Evolutionary conservation across 37 sponge, comb jelly and placozoan species (phyloP), one percentile per base, ranked within the genome.

Genomic region (Beroe forskalii): DNA sequence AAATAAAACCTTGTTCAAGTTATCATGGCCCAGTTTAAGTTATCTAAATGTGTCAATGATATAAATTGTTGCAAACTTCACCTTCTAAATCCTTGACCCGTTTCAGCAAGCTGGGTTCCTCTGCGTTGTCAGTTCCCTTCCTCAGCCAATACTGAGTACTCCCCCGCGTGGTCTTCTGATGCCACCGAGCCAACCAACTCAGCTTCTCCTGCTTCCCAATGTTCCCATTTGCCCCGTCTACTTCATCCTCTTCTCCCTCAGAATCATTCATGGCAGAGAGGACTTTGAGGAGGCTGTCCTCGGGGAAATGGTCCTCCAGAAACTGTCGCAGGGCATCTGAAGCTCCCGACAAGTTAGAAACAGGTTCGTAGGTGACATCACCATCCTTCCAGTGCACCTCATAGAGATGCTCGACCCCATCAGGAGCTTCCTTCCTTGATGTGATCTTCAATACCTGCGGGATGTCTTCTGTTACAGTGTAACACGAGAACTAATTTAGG

Each of bases 321-420:
- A 44, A 80, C 40, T 38, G 55, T 28, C 86, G 43, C 38, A 80
- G 86, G 17, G 86, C 86, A n/a, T 80, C 86, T n/a, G 55, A 23
- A 4, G 86, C 86, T n/a, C 86, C 86, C 20, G 38, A 23, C 25
- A 80, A 37, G 86, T 80, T 80, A 48, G 55, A 0, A 43, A 80
- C 55, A 30, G 86, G 86, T 43, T 80, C 86, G 0, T 6, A 42
- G 1, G 86, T 80, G 24, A 80, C 35, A 23, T 80, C 86, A 6
- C 86, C 86, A 30, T 80, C 86, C 27, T 43, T 80, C 86, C 86
- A 80, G 86, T 80, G 86, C 4, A 80, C 86, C 30, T 80, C 86
- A 25, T 80, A 80, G 28, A 80, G 86, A 30, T 80, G 86, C 28
- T 80, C 86, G 28, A 36, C 17, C 4, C 72, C 72, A 43, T 80